Base-by-base conservation (phyloP, 2,888 invertebrate genomes). In the Alloplasta piceator region DNA sequence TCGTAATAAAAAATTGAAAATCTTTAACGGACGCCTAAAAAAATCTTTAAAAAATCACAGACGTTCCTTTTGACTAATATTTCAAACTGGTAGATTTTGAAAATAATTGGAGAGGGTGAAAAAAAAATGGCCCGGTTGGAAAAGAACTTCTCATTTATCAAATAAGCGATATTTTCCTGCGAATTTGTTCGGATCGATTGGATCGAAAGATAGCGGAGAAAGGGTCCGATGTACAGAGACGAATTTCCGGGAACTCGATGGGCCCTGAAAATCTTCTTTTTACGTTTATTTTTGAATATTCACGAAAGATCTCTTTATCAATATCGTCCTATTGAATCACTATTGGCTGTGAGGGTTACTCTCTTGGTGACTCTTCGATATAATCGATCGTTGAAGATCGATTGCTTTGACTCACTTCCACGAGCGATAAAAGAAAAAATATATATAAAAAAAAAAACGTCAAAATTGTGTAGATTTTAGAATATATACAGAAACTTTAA, bases 311-410 rank as follows among this genome's bases (percentile, higher is more conserved):
- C 88, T 89, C 87, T 26, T 26, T 83, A 88, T 82, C 84, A 82
- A 86, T 89, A 88, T n/a, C 12, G 86, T 88, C 85, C 87, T 86
- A 26, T 26, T 26, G 3, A 26, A 26, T 55, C 12, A 84, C 78
- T 82, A 52, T 84, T 84, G 89, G 87, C 90, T 87, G 87, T 87
- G 87, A 90, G 86, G 85, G 87, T 87, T 85, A 87, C 78, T 87
- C 77, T 84, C 85, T 86, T 83, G 82, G 68, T 67, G 82, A 72
- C 82, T 87, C 85, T 83, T 68, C 64, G 66, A 52, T 80, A 26
- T 26, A 68, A 82, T 71, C 76, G 60, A 67, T 14, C 72, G 75
- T 58, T 61, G 71, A 85, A 78, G 72, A 83, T 81, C 86, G 79
- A 84, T 84, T 84, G 85, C 84, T 86, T 58, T 89, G 3, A 88